phyloP scores from a whole-genome alignment of 2,797 vertebrate genomes.

The Eulemur mongoz region DNA sequence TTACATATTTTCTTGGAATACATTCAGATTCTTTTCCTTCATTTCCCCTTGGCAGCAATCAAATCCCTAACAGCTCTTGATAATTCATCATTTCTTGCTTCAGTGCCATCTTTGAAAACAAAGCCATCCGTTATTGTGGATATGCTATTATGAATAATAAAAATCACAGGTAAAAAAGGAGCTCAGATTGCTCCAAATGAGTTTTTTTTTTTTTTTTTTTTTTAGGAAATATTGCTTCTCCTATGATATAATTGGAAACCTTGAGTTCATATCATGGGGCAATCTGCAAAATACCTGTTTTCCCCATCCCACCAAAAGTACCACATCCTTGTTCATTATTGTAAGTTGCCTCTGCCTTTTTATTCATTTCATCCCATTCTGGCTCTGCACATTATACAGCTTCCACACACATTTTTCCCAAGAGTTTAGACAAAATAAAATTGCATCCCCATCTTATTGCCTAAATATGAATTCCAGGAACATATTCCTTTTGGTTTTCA shows the following conservation, averaged over 20 bases:
- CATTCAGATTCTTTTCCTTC: conserved; percentile 1
- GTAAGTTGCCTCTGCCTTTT: background rate
- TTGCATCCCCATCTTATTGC: background rate
- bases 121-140: background rate
- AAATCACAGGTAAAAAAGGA: background rate
- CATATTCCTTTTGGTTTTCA: background rate
- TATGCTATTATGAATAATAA: conserved; percentile 9
- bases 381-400: background rate
- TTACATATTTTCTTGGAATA: conserved; percentile 54
- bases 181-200: background rate
- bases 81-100: conserved; percentile 50
- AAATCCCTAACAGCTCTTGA: conserved; percentile 47
- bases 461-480: background rate
- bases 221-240: background rate
- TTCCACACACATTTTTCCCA: background rate
- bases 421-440: background rate
- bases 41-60: conserved; percentile 45
- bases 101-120: conserved; percentile 46
- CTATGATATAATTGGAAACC: background rate
- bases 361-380: background rate
- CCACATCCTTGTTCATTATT: background rate
- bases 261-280: background rate
- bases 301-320: background rate
- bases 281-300: background rate
- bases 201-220: background rate